Percentiles rank a stretch among this genome's conserved stretches.
phyloP scores from a whole-genome alignment of 1,140 invertebrate species.

The Drosophila subpulchrella region DNA sequence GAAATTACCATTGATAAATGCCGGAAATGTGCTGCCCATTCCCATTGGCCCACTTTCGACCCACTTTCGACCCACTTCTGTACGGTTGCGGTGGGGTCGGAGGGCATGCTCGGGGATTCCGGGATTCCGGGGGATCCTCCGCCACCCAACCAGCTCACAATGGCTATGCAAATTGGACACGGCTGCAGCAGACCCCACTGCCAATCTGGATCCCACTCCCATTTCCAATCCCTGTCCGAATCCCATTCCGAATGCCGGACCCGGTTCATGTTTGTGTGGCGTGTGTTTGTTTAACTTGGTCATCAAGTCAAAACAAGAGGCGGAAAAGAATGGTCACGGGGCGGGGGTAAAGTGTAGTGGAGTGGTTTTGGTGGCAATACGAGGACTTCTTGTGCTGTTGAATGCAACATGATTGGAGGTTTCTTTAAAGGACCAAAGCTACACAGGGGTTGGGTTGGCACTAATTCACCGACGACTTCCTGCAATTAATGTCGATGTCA shows the following conservation, averaged over 20 bases:
- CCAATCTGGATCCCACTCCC: background rate
- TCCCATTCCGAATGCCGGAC: conserved; percentile 1
- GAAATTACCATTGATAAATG: conserved; percentile 53
- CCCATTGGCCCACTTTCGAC: background rate
- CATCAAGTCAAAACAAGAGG: conserved; percentile 50
- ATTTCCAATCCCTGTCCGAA: background rate
- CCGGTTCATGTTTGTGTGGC: conserved; percentile 30
- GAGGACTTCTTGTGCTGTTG: conserved; percentile 7
- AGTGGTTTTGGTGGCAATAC: background rate
- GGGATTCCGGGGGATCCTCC: conserved; percentile 14
- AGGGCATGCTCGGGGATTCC: background rate
- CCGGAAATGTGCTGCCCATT: conserved; percentile 33
- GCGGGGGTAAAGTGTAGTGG: background rate
- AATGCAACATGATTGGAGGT: conserved; percentile 37
- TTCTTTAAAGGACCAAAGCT: conserved; percentile 10
- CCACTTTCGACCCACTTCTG: background rate
- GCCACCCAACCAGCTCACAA: conserved; percentile 3
- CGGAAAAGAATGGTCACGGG: conserved; percentile 1
- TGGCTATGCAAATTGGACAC: conserved; percentile 44
- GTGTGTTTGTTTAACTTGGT: conserved; percentile 50
- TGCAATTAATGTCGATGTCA: conserved; percentile 15
- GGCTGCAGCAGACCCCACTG: conserved; percentile 14
- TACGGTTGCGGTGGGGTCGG: background rate
- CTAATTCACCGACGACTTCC: conserved; percentile 11
- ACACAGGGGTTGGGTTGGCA: background rate